phyloP scores from a whole-genome alignment of 2,888 invertebrate genomes.

The Poecilobothrus nobilitatus region DNA sequence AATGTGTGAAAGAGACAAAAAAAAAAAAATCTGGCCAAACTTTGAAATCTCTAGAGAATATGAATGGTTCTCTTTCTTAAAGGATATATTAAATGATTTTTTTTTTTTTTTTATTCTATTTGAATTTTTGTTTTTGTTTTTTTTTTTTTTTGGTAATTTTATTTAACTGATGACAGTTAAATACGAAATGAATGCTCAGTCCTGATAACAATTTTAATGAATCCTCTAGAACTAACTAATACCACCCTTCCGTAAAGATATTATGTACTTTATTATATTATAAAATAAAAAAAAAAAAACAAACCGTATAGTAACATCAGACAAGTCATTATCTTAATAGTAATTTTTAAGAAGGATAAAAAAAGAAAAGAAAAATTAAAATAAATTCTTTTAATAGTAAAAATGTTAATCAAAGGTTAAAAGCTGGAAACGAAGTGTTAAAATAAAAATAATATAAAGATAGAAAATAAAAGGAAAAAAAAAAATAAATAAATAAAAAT shows the following conservation, averaged over 20 bases:
- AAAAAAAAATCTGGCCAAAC: too few relatives aligned
- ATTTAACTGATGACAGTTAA: background rate
- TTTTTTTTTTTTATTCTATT: background rate
- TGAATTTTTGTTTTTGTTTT: background rate
- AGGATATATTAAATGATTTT: too few relatives aligned
- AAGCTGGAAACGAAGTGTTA: background rate
- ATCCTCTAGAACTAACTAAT: background rate
- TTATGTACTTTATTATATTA: too few relatives aligned
- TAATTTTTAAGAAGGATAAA: background rate
- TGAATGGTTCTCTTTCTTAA: too few relatives aligned
- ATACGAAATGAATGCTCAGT: background rate
- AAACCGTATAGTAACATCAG: background rate
- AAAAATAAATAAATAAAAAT: too few relatives aligned
- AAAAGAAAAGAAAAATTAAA: background rate
- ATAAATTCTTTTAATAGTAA: background rate
- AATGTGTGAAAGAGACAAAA: too few relatives aligned
- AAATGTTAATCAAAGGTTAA: background rate
- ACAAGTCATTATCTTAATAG: conserved; percentile 4
- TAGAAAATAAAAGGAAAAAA: too few relatives aligned
- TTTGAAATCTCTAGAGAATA: too few relatives aligned
- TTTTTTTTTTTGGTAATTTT: background rate
- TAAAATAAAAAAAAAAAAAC: too few relatives aligned
- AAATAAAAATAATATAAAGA: background rate
- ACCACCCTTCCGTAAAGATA: background rate
- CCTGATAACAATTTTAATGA: background rate